Evolutionary conservation across 2,113 vertebrate species (phyloP).

Genomic region (Neolamprologus sp.): DNA sequence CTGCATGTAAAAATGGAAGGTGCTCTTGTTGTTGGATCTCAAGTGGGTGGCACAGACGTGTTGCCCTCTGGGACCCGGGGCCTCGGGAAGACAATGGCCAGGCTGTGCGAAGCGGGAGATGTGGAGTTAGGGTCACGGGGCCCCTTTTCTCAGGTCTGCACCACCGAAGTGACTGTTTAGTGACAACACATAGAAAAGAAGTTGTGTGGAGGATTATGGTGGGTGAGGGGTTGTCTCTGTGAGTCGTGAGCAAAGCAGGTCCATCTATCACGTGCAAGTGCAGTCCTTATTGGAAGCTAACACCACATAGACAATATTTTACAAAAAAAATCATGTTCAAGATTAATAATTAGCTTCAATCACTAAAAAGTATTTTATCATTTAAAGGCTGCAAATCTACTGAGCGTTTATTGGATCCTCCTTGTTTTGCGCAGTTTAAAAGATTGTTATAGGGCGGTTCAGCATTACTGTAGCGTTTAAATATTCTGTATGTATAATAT

Average conservation of each 20-base stretch:
- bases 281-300: not conserved
- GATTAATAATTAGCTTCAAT: not conserved
- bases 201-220: slow-evolving; percentile 15
- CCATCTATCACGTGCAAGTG: slow-evolving; percentile 63
- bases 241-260: slow-evolving; percentile 34
- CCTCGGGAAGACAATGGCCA: slow-evolving; percentile 51
- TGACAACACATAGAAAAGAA: slow-evolving; percentile 56
- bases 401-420: not conserved
- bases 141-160: slow-evolving; percentile 51
- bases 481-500: not conserved
- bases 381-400: not conserved
- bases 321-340: not conserved
- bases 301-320: not conserved
- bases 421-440: not conserved
- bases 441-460: not conserved
- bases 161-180: slow-evolving; percentile 58
- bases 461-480: not conserved
- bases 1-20: slow-evolving; percentile 73
- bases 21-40: slow-evolving; percentile 60
- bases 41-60: slow-evolving; percentile 69
- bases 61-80: slow-evolving; percentile 42
- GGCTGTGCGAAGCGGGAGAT: slow-evolving; percentile 42
- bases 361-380: not conserved
- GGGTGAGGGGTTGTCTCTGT: not conserved
- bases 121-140: slow-evolving; percentile 48